Percentiles rank a stretch among this genome's conserved stretches.
Evolutionary conservation across 2,888 invertebrate genomes (phyloP).

Genomic region (Agrochola macilenta): DNA sequence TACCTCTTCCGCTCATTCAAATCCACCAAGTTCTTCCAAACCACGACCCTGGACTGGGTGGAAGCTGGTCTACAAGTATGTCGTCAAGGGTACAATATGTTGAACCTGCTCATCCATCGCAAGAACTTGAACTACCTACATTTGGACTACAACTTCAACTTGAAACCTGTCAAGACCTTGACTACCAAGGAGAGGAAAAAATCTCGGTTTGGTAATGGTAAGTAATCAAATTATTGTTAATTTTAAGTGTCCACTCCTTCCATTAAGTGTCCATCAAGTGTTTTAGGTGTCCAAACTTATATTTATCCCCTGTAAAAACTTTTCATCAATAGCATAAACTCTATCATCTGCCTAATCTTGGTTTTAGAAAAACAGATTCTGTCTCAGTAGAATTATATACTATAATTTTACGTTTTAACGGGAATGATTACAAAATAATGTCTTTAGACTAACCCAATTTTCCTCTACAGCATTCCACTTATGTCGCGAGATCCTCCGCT

Average conservation of each 20-base stretch:
- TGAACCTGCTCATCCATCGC: conserved; percentile 99
- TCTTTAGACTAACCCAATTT: neutral
- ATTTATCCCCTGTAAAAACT: neutral
- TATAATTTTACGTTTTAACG: neutral
- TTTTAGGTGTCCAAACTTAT: neutral
- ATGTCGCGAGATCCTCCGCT: conserved; percentile 99
- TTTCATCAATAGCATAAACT: too few species aligned
- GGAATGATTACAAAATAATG: neutral
- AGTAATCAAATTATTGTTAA: conserved; percentile 61
- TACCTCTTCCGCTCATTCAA: conserved; percentile 99
- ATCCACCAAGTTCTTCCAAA: conserved; percentile 99
- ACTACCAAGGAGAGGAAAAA: conserved; percentile 99
- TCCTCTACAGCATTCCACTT: conserved; percentile 96
- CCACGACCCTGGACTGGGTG: conserved; percentile 99
- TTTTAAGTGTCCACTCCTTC: too few species aligned
- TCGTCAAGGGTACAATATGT: conserved; percentile 99
- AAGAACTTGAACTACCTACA: conserved; percentile 99
- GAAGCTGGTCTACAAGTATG: conserved; percentile 99
- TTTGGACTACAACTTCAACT: conserved; percentile 99
- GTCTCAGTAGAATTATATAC: neutral
- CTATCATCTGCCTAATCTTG: neutral
- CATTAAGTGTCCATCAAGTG: too few species aligned
- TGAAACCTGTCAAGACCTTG: conserved; percentile 99
- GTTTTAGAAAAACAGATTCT: neutral
- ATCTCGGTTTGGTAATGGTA: conserved; percentile 98